Evolutionary conservation across 2,113 vertebrate species (phyloP).

Genomic region (Osmerus eperlanus): DNA sequence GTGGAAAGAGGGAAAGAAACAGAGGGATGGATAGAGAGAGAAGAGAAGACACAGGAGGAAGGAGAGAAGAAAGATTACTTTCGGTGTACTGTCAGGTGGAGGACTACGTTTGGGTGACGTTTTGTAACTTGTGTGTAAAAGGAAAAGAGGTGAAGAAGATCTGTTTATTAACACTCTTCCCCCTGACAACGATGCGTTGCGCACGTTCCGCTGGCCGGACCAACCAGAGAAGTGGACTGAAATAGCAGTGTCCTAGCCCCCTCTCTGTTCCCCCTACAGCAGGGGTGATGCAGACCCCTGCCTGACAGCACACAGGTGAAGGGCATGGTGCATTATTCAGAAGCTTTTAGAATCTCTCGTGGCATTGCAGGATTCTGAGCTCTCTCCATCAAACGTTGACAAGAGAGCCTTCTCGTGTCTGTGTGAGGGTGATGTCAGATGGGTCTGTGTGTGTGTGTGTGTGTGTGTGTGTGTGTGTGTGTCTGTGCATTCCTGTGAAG

Average conservation of each 20-base stretch:
- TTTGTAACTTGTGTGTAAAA: background rate
- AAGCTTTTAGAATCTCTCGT: constrained; percentile 34
- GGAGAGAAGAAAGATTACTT: constrained; percentile 70
- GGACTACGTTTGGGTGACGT: background rate
- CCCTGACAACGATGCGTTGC: background rate
- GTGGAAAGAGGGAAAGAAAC: constrained; percentile 36
- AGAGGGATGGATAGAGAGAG: constrained; percentile 47
- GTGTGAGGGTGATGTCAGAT: constrained; percentile 7
- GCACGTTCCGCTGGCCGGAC: constrained; percentile 10
- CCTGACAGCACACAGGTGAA: constrained; percentile 9
- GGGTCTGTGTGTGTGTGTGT: background rate
- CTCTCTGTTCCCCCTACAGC: background rate
- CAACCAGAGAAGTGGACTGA: constrained; percentile 17
- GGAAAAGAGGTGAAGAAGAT: background rate
- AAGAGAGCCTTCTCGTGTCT: background rate
- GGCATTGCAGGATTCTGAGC: constrained; percentile 19
- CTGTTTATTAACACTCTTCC: background rate
- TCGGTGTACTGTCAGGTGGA: constrained; percentile 45
- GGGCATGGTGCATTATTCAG: constrained; percentile 49
- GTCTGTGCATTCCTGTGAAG: background rate
- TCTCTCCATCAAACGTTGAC: background rate
- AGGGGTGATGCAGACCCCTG: background rate
- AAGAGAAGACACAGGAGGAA: constrained; percentile 59
- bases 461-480: background rate
- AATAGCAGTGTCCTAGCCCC: constrained; percentile 27